A percentile compares a stretch with the other conserved stretches of the same genome.
Conservation (phyloP, 1,140 invertebrate genomes). For the Drosophila pectinifera region DNA sequence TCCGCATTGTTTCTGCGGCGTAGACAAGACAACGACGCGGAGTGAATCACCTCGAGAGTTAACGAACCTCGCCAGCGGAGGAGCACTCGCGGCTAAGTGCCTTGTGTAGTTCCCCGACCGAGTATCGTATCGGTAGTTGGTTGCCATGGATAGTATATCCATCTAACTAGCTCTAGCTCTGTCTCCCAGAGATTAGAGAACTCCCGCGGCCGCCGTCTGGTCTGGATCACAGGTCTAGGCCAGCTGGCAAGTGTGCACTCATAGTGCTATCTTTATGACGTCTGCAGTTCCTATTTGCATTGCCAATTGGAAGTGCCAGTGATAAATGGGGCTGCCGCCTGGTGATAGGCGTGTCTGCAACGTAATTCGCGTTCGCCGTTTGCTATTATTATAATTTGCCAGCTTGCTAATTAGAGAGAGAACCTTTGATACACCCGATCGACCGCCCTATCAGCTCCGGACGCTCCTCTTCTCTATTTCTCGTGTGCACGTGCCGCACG, state of each 20-base stretch:
- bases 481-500: constrained; percentile 53
- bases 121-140: constrained; percentile 5
- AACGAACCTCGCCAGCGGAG: constrained; percentile 36
- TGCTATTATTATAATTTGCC: constrained; percentile 42
- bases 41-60: constrained; percentile 42
- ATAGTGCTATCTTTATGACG: constrained; percentile 58
- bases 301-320: constrained; percentile 8
- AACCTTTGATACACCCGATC: constrained; percentile 14
- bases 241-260: constrained; percentile 35
- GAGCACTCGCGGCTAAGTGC: constrained; percentile 33
- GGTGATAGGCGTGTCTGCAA: constrained; percentile 29
- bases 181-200: background rate
- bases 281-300: constrained; percentile 52
- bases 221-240: constrained; percentile 20
- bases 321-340: constrained; percentile 19
- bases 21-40: constrained; percentile 43
- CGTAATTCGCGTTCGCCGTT: constrained; percentile 46
- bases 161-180: constrained; percentile 7
- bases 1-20: constrained; percentile 45
- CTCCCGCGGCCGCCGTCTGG: constrained; percentile 27
- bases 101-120: constrained; percentile 26
- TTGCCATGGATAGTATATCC: constrained; percentile 4
- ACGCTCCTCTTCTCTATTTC: background rate
- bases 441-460: constrained; percentile 24
- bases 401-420: constrained; percentile 36